Evolutionary conservation across 23 tunicate genomes (phyloP).

Genomic region (Phallusia fumigata): DNA sequence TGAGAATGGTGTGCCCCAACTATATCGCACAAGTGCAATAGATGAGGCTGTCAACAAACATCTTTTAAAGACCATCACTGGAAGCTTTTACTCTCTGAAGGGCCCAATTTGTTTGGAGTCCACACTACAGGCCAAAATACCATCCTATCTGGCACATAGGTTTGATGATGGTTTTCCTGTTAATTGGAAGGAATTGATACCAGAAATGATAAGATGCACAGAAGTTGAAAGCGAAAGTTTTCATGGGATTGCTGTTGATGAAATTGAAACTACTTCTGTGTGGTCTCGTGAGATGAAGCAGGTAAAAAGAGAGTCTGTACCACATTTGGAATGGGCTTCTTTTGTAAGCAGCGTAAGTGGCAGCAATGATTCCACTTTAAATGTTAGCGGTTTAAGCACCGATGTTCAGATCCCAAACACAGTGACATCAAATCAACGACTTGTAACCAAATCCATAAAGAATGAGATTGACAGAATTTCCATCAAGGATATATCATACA

Average conservation of each 20-base stretch:
- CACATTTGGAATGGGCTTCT: background rate
- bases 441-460: background rate
- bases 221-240: background rate
- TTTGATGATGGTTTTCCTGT: constrained; percentile 28
- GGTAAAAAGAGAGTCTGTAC: background rate
- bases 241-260: background rate
- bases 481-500: too few species aligned
- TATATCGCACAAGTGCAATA: constrained; percentile 34
- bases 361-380: background rate
- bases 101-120: constrained; percentile 32
- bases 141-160: constrained; percentile 18
- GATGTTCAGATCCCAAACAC: constrained; percentile 1
- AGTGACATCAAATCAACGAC: background rate
- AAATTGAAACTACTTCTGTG: background rate
- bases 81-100: constrained; percentile 23
- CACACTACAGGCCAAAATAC: constrained; percentile 9
- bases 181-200: constrained; percentile 27
- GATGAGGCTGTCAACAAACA: constrained; percentile 13
- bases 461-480: background rate
- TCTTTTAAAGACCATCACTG: constrained; percentile 11
- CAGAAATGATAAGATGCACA: background rate
- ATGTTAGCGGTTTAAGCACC: background rate
- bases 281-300: background rate
- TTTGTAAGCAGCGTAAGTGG: background rate
- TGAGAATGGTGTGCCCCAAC: constrained; percentile 17